phyloP scores from a whole-genome alignment of 2,797 vertebrate genomes.

The Chromobotia macracanthus region DNA sequence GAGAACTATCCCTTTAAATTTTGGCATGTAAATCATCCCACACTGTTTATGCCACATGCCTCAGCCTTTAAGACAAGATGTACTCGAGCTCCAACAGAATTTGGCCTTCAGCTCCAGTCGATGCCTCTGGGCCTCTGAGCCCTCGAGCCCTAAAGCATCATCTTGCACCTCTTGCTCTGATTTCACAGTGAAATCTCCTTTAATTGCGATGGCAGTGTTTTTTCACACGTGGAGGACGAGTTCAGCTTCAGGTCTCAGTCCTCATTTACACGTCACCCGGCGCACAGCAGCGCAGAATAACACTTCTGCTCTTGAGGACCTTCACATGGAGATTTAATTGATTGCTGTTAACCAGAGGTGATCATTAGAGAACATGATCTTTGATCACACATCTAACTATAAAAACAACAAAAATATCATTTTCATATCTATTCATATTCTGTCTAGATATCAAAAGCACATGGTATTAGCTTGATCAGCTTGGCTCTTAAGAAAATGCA shows the following conservation, averaged over 20 bases:
- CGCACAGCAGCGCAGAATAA: slow-evolving; percentile 42
- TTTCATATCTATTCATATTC: slow-evolving; percentile 33
- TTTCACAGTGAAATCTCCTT: slow-evolving; percentile 1
- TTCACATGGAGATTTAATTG: slow-evolving; percentile 71
- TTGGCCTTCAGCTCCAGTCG: slow-evolving; percentile 50
- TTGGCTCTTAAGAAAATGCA: background rate
- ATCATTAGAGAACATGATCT: slow-evolving; percentile 70
- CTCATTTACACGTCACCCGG: slow-evolving; percentile 65
- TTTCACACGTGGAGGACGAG: slow-evolving; percentile 52
- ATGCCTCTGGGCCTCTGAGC: slow-evolving; percentile 42
- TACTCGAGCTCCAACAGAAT: slow-evolving; percentile 50
- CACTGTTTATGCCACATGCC: background rate
- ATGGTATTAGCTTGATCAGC: background rate
- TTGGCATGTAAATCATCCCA: background rate
- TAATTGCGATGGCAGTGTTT: slow-evolving; percentile 68
- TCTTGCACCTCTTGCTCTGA: slow-evolving; percentile 38
- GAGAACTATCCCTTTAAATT: background rate
- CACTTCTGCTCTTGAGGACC: slow-evolving; percentile 59
- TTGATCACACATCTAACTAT: slow-evolving; percentile 63
- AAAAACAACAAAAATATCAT: slow-evolving; percentile 19
- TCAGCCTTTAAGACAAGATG: slow-evolving; percentile 30
- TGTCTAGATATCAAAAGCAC: slow-evolving; percentile 16
- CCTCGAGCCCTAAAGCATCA: slow-evolving; percentile 47
- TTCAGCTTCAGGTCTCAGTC: slow-evolving; percentile 61
- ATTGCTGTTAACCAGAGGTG: slow-evolving; percentile 68